A percentile compares a stretch with the other conserved stretches of the same genome.
phyloP scores from a whole-genome alignment of 2,888 invertebrate species.

The Rhopalosiphum nymphaeae region DNA sequence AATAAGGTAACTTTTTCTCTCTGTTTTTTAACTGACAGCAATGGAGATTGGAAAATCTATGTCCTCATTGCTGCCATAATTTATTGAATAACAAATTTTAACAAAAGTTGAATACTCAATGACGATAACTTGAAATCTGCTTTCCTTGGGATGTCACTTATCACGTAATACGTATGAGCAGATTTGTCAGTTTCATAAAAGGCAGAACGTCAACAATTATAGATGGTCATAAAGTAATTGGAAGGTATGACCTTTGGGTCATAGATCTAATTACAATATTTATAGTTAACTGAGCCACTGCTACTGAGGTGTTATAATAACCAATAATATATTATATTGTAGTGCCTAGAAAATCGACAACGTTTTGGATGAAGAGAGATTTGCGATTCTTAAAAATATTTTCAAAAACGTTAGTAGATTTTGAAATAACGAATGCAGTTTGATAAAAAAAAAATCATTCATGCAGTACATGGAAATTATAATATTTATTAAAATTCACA shows the following conservation, averaged over 20 bases:
- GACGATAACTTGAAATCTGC: not conserved
- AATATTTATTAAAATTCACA: not conserved
- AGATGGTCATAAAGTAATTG: not conserved
- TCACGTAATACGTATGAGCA: not conserved
- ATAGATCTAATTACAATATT: not conserved
- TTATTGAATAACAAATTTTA: not conserved
- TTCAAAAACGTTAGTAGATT: no score
- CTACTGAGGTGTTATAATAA: not conserved
- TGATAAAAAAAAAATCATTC: no score
- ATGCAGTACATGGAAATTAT: not conserved
- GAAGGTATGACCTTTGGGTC: no score
- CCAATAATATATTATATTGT: not conserved
- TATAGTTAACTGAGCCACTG: not conserved
- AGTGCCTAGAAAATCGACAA: not conserved
- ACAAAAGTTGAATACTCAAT: not conserved
- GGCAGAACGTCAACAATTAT: no score
- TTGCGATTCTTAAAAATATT: not conserved
- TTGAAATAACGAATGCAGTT: no score
- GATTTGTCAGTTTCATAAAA: not conserved
- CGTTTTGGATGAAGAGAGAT: not conserved
- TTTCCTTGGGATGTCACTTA: not conserved
- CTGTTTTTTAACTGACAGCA: not conserved
- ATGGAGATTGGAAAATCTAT: not conserved
- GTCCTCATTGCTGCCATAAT: not conserved
- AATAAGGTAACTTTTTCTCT: not conserved